Base-by-base conservation (phyloP, 2,797 vertebrate genomes). In the Poecile montanus region DNA sequence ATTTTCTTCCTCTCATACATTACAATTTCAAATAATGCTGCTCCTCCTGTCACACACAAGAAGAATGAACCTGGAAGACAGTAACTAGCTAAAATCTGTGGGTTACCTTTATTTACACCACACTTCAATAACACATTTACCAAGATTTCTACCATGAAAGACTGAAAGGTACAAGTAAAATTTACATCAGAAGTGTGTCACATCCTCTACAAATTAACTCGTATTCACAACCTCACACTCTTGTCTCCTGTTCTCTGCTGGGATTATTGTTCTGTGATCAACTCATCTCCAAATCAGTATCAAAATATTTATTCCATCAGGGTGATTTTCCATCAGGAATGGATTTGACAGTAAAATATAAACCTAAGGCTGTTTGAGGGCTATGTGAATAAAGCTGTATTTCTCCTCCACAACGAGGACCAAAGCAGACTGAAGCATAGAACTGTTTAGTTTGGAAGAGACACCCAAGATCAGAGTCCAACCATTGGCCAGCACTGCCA, bases 21-120 rank as follows among this genome's bases (percentile, higher is more conserved):
- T 17, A 42, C 2, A 76, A 22, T 38, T 54, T 27, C 22, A 71
- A 82, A 50, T 7, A 48, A 44, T 19, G 40, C 18, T 75, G n/a
- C 10, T 2, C 2, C 26, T 93, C n/a, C 51, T 68, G 40, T 11
- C 29, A 56, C 16, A 14, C 10, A 10, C 0, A 0, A 72, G 6
- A 56, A 34, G 25, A 61, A 67, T 0, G 2, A 5, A 34, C 4
- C 20, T 25, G 8, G 25, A 63, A 54, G 11, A n/a, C 6, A 42
- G 16, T 3, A 68, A 62, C 5, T 19, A 22, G 6, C 29, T 61
- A 50, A 65, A 77, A 73, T 14, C 4, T 15, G 27, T 47, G 13
- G 2, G 17, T 11, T 54, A 27, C 22, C 6, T 48, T 45, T 45
- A 85, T 18, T 68, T 26, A 67, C 10, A 12, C 13, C 14, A 48